phyloP scores from a whole-genome alignment of 2,113 vertebrate genomes.

The Cyprinodon brontotheroides region DNA sequence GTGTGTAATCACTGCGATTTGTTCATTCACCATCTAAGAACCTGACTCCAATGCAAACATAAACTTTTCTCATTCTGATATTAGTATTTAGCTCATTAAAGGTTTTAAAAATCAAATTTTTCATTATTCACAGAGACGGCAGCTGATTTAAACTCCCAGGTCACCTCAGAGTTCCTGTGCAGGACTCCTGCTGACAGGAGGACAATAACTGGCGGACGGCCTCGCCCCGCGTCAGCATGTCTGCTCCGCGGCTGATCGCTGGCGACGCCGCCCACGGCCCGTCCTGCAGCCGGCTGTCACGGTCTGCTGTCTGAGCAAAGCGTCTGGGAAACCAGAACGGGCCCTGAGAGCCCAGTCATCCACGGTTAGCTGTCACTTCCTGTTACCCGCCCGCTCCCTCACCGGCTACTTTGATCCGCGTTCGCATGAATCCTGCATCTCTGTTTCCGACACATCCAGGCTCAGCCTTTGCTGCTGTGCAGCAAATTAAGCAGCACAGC shows the following conservation, averaged over 20 bases:
- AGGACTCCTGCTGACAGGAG: slow-evolving; percentile 50
- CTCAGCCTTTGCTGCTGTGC: background rate
- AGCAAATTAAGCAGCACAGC: background rate
- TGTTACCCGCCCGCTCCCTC: slow-evolving; percentile 9
- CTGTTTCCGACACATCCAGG: no score
- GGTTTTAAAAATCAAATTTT: background rate
- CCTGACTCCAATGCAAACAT: no score
- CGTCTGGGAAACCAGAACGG: slow-evolving; percentile 46
- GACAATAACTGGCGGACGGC: slow-evolving; percentile 46
- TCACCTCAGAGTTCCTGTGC: background rate
- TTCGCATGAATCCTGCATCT: background rate
- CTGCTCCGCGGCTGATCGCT: slow-evolving; percentile 51
- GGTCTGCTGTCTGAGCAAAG: slow-evolving; percentile 61
- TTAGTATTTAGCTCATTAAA: background rate
- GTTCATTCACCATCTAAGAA: background rate
- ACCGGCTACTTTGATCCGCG: slow-evolving; percentile 11
- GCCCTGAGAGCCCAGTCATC: slow-evolving; percentile 58
- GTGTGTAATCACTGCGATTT: slow-evolving; percentile 19
- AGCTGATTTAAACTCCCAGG: background rate
- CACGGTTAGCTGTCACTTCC: slow-evolving; percentile 49
- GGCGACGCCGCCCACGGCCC: slow-evolving; percentile 45
- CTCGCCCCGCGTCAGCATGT: slow-evolving; percentile 58
- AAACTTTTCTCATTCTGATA: no score
- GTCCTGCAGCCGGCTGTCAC: slow-evolving; percentile 54
- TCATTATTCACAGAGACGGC: background rate